Percentiles rank a stretch among this genome's conserved stretches.
These are phyloP conservation scores for Mormyrops attenuatus DNA, from an alignment of 2,797 vertebrate species.

Conservation along the genomic window DNA sequence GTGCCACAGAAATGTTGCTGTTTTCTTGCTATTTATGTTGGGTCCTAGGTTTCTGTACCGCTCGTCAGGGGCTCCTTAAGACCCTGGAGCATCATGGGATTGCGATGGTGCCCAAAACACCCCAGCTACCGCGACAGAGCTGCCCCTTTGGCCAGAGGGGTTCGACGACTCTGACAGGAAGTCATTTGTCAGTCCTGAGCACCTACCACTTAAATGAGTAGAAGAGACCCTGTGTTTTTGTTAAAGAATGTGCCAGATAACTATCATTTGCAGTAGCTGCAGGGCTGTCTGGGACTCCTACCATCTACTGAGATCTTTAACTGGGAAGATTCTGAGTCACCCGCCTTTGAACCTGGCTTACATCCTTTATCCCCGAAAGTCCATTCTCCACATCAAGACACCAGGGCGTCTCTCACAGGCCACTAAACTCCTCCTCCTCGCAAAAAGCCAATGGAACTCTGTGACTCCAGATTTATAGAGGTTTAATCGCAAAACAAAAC, in stretches of 20 bases:
- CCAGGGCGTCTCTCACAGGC: neutral
- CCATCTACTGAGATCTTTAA: constrained; percentile 58
- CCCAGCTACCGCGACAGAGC: neutral
- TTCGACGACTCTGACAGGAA: constrained; percentile 58
- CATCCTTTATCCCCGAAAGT: neutral
- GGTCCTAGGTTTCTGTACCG: neutral
- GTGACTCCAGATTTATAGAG: neutral
- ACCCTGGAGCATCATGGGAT: neutral
- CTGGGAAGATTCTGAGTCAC: constrained; percentile 63
- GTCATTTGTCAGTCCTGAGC: constrained; percentile 68
- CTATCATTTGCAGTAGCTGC: constrained; percentile 66
- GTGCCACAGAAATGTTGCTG: neutral
- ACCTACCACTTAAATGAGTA: constrained; percentile 61
- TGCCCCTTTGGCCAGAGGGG: neutral
- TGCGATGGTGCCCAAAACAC: neutral
- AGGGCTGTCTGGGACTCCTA: constrained; percentile 54
- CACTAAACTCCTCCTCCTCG: neutral
- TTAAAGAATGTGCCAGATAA: constrained; percentile 66
- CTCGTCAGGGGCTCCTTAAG: neutral
- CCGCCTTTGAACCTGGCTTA: constrained; percentile 36
- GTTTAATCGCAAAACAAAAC: neutral
- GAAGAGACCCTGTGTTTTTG: constrained; percentile 63
- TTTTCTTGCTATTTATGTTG: neutral
- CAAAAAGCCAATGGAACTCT: neutral
- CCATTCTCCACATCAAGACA: neutral